These are phyloP conservation scores for Plemyria rubiginata DNA, from an alignment of 2,888 invertebrate genomes.

Conservation along the genomic window DNA sequence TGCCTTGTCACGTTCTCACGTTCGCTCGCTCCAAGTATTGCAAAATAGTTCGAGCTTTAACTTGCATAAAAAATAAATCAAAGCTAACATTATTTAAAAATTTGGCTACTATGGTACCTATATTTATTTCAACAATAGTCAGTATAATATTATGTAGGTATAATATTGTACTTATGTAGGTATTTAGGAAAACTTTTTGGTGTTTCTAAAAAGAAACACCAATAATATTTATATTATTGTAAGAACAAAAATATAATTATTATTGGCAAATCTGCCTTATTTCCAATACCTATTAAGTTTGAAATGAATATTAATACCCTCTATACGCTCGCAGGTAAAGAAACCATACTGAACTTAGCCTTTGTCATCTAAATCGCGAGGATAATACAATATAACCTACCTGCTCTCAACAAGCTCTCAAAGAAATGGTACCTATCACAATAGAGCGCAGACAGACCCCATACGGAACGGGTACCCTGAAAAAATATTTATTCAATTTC, in stretches of 20 bases:
- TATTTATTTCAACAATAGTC: too few species aligned
- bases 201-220: too few species aligned
- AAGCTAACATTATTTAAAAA: too few species aligned
- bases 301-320: slow-evolving; percentile 9
- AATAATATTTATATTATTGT: too few species aligned
- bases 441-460: slow-evolving; percentile 15
- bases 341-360: slow-evolving; percentile 15
- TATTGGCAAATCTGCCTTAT: neutral
- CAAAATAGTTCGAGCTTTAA: neutral
- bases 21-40: neutral
- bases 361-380: slow-evolving; percentile 22
- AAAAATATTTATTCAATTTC: slow-evolving; percentile 19
- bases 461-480: slow-evolving; percentile 8
- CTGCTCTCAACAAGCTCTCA: slow-evolving; percentile 25
- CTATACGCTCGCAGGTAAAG: slow-evolving; percentile 22
- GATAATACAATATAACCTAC: slow-evolving; percentile 11
- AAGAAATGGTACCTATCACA: slow-evolving; percentile 19
- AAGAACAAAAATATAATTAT: too few species aligned
- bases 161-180: too few species aligned
- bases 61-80: neutral
- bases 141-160: too few species aligned
- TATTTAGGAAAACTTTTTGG: too few species aligned
- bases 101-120: too few species aligned
- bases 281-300: slow-evolving; percentile 1
- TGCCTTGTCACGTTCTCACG: neutral